These are phyloP conservation scores for Drosophila melanosoma DNA, from an alignment of 2,888 invertebrate species.

Conservation along the genomic window DNA sequence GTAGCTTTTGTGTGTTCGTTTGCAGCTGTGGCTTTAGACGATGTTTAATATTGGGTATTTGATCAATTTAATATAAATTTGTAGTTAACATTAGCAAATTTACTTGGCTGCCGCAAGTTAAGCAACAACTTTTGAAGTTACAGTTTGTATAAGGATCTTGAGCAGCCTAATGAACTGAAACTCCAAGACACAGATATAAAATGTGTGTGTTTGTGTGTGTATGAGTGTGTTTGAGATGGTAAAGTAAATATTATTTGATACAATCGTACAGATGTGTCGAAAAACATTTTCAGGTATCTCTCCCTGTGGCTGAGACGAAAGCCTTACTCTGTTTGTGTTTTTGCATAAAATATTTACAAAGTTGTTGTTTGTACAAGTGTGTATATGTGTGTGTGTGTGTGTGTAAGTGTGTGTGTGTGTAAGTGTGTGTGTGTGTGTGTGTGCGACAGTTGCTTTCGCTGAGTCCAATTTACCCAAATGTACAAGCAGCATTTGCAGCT, in stretches of 20 bases:
- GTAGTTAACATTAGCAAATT: constrained; percentile 47
- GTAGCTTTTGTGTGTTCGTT: neutral
- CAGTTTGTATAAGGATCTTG: constrained; percentile 52
- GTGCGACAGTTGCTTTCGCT: constrained; percentile 64
- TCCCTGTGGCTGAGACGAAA: constrained; percentile 35
- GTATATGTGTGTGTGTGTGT: constrained; percentile 34
- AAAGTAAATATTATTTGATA: constrained; percentile 78
- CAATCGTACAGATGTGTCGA: constrained; percentile 67
- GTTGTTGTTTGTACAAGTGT: constrained; percentile 43
- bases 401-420: constrained; percentile 46
- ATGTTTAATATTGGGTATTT: constrained; percentile 23
- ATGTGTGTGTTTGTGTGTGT: constrained; percentile 6
- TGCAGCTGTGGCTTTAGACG: neutral
- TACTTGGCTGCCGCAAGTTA: constrained; percentile 63
- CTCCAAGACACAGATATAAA: constrained; percentile 27
- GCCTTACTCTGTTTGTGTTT: constrained; percentile 61
- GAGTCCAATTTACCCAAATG: constrained; percentile 77
- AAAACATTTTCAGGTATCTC: constrained; percentile 70
- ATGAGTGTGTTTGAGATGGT: constrained; percentile 29
- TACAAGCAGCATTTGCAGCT: constrained; percentile 68
- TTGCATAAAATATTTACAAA: constrained; percentile 78
- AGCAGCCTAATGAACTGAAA: constrained; percentile 71
- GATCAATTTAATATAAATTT: constrained; percentile 39
- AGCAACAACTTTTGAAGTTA: constrained; percentile 61
- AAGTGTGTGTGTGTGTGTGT: constrained; percentile 41